Evolutionary conservation across 2,888 invertebrate genomes (phyloP).

Genomic region (Synanthedon myopaeformis): DNA sequence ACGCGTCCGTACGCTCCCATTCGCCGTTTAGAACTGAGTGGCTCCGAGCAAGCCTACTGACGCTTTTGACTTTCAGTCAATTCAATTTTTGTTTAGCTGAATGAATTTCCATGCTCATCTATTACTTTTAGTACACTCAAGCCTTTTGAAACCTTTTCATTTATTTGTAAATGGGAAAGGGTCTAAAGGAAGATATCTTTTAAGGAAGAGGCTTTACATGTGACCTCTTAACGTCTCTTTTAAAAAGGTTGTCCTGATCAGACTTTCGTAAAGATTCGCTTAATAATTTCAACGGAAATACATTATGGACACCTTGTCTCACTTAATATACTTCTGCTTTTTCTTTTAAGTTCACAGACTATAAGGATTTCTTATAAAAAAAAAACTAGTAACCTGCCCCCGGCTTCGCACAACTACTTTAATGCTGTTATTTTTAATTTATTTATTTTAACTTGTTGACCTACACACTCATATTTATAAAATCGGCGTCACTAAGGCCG

Average conservation of each 20-base stretch:
- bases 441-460: neutral
- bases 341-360: no score
- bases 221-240: neutral
- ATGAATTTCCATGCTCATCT: neutral
- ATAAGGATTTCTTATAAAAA: no score
- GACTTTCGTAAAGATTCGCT: no score
- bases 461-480: neutral
- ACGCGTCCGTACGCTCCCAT: slow-evolving; percentile 7
- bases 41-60: neutral
- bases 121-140: neutral
- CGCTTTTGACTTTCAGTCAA: neutral
- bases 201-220: neutral
- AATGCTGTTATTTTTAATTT: neutral
- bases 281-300: no score
- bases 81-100: neutral
- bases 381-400: no score
- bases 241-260: no score
- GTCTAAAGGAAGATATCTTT: neutral
- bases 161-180: neutral
- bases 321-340: no score
- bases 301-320: no score
- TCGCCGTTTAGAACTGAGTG: slow-evolving; percentile 1
- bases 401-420: no score
- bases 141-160: neutral
- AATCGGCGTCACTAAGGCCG: neutral